Conservation (phyloP, 1,140 invertebrate genomes). For the Trachymyrmex cornetzi region DNA sequence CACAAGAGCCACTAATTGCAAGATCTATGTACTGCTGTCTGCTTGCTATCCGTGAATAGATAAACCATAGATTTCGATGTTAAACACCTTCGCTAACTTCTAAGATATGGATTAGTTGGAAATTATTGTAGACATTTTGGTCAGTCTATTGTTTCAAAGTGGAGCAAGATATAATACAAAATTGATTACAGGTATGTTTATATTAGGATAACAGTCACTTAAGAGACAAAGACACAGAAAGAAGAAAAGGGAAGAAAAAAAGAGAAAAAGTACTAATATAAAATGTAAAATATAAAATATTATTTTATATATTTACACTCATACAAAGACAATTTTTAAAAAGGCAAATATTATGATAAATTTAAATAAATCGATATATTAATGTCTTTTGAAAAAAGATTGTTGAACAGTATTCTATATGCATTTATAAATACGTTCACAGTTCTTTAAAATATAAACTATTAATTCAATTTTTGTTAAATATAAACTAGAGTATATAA, state of each 20-base stretch:
- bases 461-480: neutral
- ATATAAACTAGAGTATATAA: neutral
- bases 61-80: slow-evolving; percentile 65
- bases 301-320: slow-evolving; percentile 1
- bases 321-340: neutral
- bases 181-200: slow-evolving; percentile 33
- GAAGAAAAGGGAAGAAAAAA: neutral
- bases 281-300: neutral
- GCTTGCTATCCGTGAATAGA: slow-evolving; percentile 56
- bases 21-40: slow-evolving; percentile 69
- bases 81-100: slow-evolving; percentile 73
- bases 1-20: slow-evolving; percentile 74
- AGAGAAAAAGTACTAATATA: too few relatives aligned
- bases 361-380: slow-evolving; percentile 6
- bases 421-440: neutral
- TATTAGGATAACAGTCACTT: neutral
- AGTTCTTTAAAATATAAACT: neutral
- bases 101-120: slow-evolving; percentile 66
- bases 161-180: slow-evolving; percentile 29
- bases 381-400: neutral
- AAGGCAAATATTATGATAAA: neutral
- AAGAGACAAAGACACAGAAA: neutral
- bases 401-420: neutral
- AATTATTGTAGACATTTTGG: slow-evolving; percentile 69
- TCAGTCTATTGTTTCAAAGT: slow-evolving; percentile 13